Percentiles rank a stretch among this genome's conserved stretches.
Conservation (phyloP, 2,797 vertebrate genomes). For the Nannoperca australis region DNA sequence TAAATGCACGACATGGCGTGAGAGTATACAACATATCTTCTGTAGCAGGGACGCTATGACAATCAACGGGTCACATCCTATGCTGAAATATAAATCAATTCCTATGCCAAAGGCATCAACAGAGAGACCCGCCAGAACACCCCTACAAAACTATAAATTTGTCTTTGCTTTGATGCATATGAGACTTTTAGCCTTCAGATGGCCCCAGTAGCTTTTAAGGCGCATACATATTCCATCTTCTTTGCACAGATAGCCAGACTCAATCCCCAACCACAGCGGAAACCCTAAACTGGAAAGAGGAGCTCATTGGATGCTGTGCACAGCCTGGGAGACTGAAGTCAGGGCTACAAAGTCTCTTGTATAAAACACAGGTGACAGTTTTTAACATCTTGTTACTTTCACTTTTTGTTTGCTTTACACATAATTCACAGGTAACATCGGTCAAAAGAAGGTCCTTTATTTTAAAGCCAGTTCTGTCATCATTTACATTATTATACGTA, state of each 20-base stretch:
- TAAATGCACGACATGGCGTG: neutral
- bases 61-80: neutral
- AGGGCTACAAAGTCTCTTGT: neutral
- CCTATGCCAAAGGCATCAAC: slow-evolving; percentile 12
- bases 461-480: slow-evolving; percentile 6
- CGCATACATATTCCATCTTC: neutral
- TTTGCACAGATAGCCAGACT: slow-evolving; percentile 5
- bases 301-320: neutral
- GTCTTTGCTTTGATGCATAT: neutral
- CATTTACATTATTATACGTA: slow-evolving; percentile 3
- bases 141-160: slow-evolving; percentile 4
- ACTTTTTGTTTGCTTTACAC: neutral
- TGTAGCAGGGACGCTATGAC: neutral
- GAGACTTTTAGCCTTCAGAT: slow-evolving; percentile 1
- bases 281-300: slow-evolving; percentile 2
- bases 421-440: neutral
- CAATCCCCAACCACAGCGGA: neutral
- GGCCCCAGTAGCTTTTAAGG: neutral
- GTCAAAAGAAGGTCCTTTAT: neutral
- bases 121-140: neutral
- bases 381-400: neutral
- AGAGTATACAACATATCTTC: neutral
- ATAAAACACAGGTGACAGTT: neutral
- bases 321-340: neutral
- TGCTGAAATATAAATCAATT: neutral